Percentiles rank a stretch among this genome's conserved stretches.
These are phyloP conservation scores for Cylas formicarius DNA, from an alignment of 1,140 invertebrate genomes.

Conservation along the genomic window DNA sequence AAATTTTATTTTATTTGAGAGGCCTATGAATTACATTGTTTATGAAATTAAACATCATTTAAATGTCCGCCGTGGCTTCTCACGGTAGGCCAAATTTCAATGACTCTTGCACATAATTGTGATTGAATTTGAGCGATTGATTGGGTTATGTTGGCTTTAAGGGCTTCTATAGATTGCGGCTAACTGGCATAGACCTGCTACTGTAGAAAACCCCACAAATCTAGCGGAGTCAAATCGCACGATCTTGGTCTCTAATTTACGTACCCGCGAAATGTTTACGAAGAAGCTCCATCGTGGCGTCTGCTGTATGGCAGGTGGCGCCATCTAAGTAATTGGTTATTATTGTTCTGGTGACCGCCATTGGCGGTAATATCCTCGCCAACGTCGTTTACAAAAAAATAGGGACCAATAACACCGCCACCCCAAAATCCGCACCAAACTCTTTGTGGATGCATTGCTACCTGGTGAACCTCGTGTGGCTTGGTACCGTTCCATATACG, in stretches of 20 bases:
- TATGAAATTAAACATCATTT: slow-evolving; percentile 2
- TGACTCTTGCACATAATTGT: slow-evolving; percentile 3
- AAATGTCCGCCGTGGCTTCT: slow-evolving; percentile 2
- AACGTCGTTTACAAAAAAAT: slow-evolving; percentile 18
- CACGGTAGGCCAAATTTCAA: background rate
- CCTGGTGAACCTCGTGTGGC: too few relatives aligned
- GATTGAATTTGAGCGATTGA: slow-evolving; percentile 1
- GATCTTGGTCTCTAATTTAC: slow-evolving; percentile 41
- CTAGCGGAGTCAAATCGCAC: slow-evolving; percentile 39
- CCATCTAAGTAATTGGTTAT: slow-evolving; percentile 27
- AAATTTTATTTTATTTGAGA: slow-evolving; percentile 3
- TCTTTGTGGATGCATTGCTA: slow-evolving; percentile 12
- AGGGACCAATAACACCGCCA: slow-evolving; percentile 22
- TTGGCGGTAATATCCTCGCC: slow-evolving; percentile 10
- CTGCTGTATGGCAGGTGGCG: slow-evolving; percentile 30
- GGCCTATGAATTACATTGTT: slow-evolving; percentile 4
- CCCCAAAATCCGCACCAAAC: slow-evolving; percentile 23
- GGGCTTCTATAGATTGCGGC: slow-evolving; percentile 6
- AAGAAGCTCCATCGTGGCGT: slow-evolving; percentile 27
- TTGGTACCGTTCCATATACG: too few relatives aligned
- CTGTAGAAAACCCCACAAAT: slow-evolving; percentile 43
- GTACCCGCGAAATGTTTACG: slow-evolving; percentile 29
- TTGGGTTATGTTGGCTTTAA: slow-evolving; percentile 7
- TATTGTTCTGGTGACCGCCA: slow-evolving; percentile 4
- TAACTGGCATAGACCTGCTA: slow-evolving; percentile 29